Percentiles rank a stretch among this genome's conserved stretches.
Conservation (phyloP, 2,797 vertebrate species). For the Myotis pilosus region DNA sequence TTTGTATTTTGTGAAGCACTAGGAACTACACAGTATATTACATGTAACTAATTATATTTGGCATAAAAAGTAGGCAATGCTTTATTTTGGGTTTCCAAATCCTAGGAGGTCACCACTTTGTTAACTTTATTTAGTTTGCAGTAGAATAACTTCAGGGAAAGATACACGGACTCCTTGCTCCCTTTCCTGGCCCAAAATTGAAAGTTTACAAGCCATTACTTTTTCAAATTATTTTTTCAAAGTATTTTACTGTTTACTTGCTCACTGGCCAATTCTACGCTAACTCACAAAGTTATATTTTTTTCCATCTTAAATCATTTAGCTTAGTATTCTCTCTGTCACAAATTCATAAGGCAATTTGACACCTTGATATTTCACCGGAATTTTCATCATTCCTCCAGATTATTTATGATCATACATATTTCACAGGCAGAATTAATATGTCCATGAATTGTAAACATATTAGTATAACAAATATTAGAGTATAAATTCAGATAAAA, state of each 20-base stretch:
- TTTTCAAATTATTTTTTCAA: background rate
- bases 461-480: background rate
- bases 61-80: background rate
- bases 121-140: background rate
- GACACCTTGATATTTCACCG: background rate
- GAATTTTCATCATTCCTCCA: background rate
- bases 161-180: background rate
- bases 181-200: background rate
- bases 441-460: background rate
- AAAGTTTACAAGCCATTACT: slow-evolving; percentile 27
- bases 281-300: background rate
- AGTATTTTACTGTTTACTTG: background rate
- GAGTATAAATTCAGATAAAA: background rate
- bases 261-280: background rate
- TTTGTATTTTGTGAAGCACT: background rate
- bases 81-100: background rate
- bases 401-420: slow-evolving; percentile 1
- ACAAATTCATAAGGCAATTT: background rate
- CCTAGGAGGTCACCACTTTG: background rate
- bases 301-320: background rate
- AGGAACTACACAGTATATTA: background rate
- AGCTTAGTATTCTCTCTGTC: background rate
- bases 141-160: background rate
- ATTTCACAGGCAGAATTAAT: background rate
- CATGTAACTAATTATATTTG: background rate